Evolutionary conservation across 2,888 invertebrate genomes (phyloP).

Genomic region (Apodemia duryi): DNA sequence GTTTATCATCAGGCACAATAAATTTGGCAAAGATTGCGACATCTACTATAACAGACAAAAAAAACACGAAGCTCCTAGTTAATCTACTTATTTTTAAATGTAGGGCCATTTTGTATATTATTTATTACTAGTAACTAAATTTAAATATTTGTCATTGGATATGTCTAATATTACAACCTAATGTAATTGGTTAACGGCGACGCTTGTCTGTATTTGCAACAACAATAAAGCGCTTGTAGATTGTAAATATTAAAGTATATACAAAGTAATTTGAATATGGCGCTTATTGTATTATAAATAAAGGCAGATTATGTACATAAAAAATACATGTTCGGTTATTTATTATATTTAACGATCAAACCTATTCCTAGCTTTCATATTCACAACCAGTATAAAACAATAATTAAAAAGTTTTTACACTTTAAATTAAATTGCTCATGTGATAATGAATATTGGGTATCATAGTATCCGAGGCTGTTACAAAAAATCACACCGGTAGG

Average conservation of each 20-base stretch:
- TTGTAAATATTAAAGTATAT: no score
- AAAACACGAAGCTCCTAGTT: no score
- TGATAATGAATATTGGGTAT: conserved; percentile 18
- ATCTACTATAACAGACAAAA: not conserved
- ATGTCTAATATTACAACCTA: conserved; percentile 62
- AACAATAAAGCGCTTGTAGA: no score
- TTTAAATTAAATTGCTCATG: conserved; percentile 3
- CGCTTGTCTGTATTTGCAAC: not conserved
- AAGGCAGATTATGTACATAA: no score
- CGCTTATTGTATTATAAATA: no score
- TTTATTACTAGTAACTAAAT: conserved; percentile 23
- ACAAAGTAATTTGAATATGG: no score
- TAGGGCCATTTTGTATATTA: conserved; percentile 12
- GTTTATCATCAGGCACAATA: not conserved
- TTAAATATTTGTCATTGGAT: conserved; percentile 62
- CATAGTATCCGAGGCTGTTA: conserved; percentile 56
- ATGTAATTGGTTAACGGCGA: conserved; percentile 20
- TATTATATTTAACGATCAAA: not conserved
- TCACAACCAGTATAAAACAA: conserved; percentile 3
- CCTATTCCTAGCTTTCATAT: not conserved
- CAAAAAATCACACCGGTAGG: conserved; percentile 38
- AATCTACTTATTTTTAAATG: no score
- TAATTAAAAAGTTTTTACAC: not conserved
- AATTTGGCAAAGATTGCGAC: not conserved
- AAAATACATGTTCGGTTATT: no score